A percentile compares a stretch with the other conserved stretches of the same genome.
Evolutionary conservation across 2,888 invertebrate species (phyloP).

Genomic region (Tipula lateralis): DNA sequence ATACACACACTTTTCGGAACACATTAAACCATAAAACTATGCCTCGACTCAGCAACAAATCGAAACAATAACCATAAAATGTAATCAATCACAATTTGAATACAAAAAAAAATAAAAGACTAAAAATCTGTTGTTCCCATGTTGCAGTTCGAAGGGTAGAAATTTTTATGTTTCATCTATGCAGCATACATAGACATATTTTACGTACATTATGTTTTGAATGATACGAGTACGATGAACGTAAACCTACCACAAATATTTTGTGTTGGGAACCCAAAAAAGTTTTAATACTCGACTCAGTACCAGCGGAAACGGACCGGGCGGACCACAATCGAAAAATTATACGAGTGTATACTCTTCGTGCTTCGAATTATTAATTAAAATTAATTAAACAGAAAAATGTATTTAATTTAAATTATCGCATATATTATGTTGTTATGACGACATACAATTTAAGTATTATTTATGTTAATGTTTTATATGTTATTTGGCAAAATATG

Average conservation of each 20-base stretch:
- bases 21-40: not conserved
- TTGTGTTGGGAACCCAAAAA: not conserved
- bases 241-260: not conserved
- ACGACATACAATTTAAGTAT: not conserved
- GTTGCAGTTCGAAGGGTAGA: not conserved
- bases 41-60: not conserved
- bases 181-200: not conserved
- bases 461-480: not conserved
- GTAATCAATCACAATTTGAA: slow-evolving; percentile 19
- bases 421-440: not conserved
- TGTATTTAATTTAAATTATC: not conserved
- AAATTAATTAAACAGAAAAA: not conserved
- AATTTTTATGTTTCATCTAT: not conserved
- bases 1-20: too few species aligned
- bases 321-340: not conserved
- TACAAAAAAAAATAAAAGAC: not conserved
- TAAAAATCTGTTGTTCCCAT: not conserved
- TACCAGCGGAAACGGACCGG: not conserved
- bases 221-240: not conserved
- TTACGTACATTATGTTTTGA: not conserved
- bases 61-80: not conserved
- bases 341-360: not conserved
- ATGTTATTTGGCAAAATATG: not conserved
- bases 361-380: not conserved
- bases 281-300: not conserved